Conservation (phyloP, 2,113 vertebrate species). For the Eubucco bourcierii region DNA sequence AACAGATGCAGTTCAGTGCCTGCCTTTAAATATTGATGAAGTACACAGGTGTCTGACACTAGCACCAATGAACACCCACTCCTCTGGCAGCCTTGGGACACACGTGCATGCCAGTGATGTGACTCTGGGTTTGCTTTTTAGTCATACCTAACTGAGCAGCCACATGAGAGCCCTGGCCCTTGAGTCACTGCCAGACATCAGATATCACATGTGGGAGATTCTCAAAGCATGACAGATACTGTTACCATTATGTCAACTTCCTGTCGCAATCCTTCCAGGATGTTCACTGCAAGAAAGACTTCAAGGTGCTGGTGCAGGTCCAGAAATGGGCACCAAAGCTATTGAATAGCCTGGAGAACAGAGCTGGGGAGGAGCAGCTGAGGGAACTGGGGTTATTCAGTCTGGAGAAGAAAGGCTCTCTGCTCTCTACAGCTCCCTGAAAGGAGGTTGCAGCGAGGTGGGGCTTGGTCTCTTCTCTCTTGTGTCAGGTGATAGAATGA, state of each 20-base stretch:
- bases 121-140: neutral
- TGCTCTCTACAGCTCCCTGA: no score
- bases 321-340: no score
- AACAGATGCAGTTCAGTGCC: neutral
- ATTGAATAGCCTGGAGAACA: no score
- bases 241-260: conserved; percentile 52
- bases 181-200: conserved; percentile 54
- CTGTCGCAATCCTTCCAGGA: conserved; percentile 31
- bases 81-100: neutral
- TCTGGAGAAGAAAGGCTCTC: no score
- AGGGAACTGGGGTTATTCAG: no score
- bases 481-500: no score
- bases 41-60: conserved; percentile 9
- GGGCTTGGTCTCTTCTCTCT: no score
- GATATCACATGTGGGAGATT: conserved; percentile 60
- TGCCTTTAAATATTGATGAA: neutral
- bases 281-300: neutral
- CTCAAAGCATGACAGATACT: conserved; percentile 41
- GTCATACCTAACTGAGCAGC: conserved; percentile 17
- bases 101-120: neutral
- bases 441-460: no score
- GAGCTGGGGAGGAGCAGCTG: no score
- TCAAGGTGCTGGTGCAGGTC: no score
- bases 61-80: conserved; percentile 20
- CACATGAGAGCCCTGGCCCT: neutral